Conservation (phyloP, 2,888 invertebrate genomes). For the Conomelus anceps region DNA sequence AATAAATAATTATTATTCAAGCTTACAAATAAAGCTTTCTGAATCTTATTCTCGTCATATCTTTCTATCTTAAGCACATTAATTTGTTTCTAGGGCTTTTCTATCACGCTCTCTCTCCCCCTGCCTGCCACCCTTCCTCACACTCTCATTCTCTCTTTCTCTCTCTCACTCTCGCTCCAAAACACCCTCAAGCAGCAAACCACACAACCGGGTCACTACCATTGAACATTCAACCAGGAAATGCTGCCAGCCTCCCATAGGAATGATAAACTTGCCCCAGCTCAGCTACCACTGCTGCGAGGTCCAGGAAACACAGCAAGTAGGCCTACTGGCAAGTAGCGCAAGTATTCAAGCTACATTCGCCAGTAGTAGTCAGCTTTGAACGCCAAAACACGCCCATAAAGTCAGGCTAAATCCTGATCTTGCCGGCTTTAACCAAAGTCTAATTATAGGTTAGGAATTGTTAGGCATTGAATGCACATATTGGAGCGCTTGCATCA, state of each 20-base stretch:
- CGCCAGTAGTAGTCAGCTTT: too few species aligned
- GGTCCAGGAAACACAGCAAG: background rate
- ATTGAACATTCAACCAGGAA: background rate
- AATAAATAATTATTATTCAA: too few species aligned
- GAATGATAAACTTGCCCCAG: background rate
- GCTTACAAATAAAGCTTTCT: too few species aligned
- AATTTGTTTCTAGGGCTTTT: background rate
- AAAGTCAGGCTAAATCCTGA: background rate
- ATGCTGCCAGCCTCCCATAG: background rate
- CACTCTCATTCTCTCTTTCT: conserved; percentile 19
- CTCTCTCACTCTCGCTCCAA: conserved; percentile 10
- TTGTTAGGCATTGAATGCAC: background rate
- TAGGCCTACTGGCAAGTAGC: background rate
- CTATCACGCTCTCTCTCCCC: background rate
- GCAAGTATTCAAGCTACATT: background rate
- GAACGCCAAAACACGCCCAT: background rate
- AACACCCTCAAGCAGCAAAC: background rate
- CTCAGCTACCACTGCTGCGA: background rate
- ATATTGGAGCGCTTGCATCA: too few species aligned
- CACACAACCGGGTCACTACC: background rate
- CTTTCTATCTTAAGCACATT: too few species aligned
- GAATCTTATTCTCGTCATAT: too few species aligned
- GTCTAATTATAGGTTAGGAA: background rate
- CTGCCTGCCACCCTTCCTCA: background rate
- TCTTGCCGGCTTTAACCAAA: background rate